A percentile compares a stretch with the other conserved stretches of the same genome.
These are phyloP conservation scores for Thalassaphorura encarpata DNA, from an alignment of 1,140 invertebrate species.

Conservation along the genomic window DNA sequence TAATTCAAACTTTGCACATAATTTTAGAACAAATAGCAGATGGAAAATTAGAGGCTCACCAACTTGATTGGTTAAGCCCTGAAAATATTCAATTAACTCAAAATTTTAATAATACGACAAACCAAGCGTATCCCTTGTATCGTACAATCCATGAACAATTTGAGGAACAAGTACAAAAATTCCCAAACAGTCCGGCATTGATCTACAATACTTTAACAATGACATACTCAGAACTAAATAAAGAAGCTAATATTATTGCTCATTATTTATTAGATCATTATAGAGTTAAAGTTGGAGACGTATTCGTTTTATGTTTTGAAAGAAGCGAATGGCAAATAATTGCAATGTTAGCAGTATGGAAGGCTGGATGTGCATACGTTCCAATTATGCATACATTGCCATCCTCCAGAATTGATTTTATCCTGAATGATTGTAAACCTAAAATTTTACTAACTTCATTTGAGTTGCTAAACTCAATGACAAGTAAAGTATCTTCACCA, in stretches of 20 bases:
- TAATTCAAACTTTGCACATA: no score
- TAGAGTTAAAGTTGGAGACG: background rate
- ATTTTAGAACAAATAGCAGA: no score
- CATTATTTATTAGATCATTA: background rate
- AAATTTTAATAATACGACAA: no score
- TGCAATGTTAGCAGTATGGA: conserved; percentile 60
- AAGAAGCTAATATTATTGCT: background rate
- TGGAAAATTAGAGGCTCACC: no score
- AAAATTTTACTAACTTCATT: no score
- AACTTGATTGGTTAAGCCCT: no score
- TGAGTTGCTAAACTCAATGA: no score
- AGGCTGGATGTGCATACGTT: conserved; percentile 67
- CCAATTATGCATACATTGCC: conserved; percentile 68
- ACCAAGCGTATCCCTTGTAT: no score
- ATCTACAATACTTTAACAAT: background rate
- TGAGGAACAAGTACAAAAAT: background rate
- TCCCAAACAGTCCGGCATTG: conserved; percentile 1
- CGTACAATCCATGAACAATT: background rate
- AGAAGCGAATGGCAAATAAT: conserved; percentile 60
- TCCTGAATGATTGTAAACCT: conserved; percentile 56
- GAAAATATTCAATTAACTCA: no score
- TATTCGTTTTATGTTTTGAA: conserved; percentile 61
- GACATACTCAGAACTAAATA: background rate
- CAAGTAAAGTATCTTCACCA: no score
- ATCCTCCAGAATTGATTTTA: conserved; percentile 59